phyloP scores from a whole-genome alignment of 2,113 vertebrate genomes.

The Platichthys stellatus region DNA sequence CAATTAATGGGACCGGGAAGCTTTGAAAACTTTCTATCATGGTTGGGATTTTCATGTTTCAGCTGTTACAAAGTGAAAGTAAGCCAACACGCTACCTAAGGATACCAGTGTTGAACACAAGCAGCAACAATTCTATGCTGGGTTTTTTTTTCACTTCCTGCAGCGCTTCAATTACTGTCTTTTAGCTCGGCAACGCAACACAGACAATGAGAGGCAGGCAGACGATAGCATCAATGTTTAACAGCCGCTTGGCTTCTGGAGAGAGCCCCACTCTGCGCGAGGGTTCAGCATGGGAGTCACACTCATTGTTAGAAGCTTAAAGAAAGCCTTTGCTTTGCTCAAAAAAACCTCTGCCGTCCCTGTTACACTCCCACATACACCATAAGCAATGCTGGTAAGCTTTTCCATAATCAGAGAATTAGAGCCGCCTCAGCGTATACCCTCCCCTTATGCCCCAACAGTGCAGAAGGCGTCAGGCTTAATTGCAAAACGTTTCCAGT shows the following conservation, averaged over 20 bases:
- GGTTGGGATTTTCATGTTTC: slow-evolving; percentile 61
- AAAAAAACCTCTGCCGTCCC: slow-evolving; percentile 54
- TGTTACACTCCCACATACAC: slow-evolving; percentile 65
- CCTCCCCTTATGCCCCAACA: slow-evolving; percentile 59
- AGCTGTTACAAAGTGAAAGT: slow-evolving; percentile 46
- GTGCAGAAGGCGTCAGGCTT: slow-evolving; percentile 65
- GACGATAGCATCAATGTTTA: slow-evolving; percentile 77
- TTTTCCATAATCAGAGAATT: slow-evolving; percentile 71
- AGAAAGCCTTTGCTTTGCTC: slow-evolving; percentile 66
- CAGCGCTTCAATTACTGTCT: slow-evolving; percentile 60
- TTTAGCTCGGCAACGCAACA: slow-evolving; percentile 42
- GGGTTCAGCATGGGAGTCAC: slow-evolving; percentile 63
- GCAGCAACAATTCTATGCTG: slow-evolving; percentile 1
- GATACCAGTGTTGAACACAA: slow-evolving; percentile 56
- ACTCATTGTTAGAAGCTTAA: slow-evolving; percentile 77
- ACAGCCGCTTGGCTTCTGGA: slow-evolving; percentile 68
- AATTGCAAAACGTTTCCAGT: slow-evolving; percentile 76
- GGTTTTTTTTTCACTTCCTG: slow-evolving; percentile 24
- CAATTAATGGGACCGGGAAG: slow-evolving; percentile 71
- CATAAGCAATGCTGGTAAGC: slow-evolving; percentile 57
- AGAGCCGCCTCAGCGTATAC: slow-evolving; percentile 65
- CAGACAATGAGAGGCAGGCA: slow-evolving; percentile 50
- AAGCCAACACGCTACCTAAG: slow-evolving; percentile 54
- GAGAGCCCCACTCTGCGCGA: slow-evolving; percentile 47
- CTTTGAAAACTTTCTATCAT: slow-evolving; percentile 69